Conservation (phyloP, 2,797 vertebrate species). For the Pseudochromis fuscus region DNA sequence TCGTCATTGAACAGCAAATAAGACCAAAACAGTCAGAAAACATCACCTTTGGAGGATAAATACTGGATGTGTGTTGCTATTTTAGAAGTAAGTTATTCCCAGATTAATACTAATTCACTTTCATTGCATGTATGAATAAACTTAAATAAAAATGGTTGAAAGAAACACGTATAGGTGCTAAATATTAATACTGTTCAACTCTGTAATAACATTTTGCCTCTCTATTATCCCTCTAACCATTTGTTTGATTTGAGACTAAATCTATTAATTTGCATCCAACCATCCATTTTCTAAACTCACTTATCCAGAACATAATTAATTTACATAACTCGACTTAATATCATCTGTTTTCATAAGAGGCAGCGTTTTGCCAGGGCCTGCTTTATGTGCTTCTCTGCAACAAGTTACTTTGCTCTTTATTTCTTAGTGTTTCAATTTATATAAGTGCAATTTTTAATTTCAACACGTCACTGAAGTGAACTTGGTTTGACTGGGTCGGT, state of each 20-base stretch:
- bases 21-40: no score
- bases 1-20: no score
- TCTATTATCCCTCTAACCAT: not conserved
- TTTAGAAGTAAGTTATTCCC: no score
- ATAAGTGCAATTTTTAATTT: no score
- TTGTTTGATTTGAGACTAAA: no score
- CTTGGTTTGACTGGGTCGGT: not conserved
- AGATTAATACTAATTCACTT: no score
- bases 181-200: not conserved
- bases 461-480: not conserved
- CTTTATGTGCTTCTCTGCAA: not conserved
- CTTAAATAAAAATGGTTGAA: not conserved
- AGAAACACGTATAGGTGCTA: not conserved
- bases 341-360: slow-evolving; percentile 24
- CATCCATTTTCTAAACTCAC: slow-evolving; percentile 28
- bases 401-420: not conserved
- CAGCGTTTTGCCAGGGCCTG: not conserved
- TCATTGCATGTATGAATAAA: not conserved
- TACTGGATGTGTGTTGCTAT: no score
- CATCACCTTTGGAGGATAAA: no score
- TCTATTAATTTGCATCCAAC: not conserved
- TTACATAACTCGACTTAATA: not conserved
- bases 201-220: not conserved
- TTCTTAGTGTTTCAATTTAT: not conserved
- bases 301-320: slow-evolving; percentile 3